Percentiles rank a stretch among this genome's conserved stretches.
Evolutionary conservation across 2,797 vertebrate genomes (phyloP).

Genomic region (Hemitrygon akajei): DNA sequence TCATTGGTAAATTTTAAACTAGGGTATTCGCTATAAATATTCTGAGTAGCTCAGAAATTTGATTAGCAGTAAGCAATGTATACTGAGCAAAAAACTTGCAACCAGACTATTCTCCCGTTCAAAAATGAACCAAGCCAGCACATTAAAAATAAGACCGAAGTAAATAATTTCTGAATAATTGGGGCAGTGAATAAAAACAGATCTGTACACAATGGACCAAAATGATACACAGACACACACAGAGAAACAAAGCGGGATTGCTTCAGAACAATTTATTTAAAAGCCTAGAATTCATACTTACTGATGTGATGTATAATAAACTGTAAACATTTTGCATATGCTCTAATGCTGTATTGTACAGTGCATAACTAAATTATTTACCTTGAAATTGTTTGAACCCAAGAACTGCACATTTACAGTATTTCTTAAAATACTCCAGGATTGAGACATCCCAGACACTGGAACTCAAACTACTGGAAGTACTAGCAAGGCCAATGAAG

Average conservation of each 20-base stretch:
- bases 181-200: neutral
- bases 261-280: slow-evolving; percentile 23
- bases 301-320: neutral
- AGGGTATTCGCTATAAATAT: neutral
- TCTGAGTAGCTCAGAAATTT: neutral
- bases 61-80: neutral
- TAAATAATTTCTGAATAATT: neutral
- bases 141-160: neutral
- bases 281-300: slow-evolving; percentile 16
- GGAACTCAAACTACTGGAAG: neutral
- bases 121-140: neutral
- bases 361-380: neutral
- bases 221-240: neutral
- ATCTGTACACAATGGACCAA: neutral
- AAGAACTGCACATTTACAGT: slow-evolving; percentile 13
- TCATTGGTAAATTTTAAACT: neutral
- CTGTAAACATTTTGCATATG: neutral
- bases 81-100: neutral
- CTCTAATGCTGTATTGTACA: neutral
- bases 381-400: neutral
- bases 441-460: neutral
- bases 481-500: neutral
- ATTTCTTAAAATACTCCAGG: neutral
- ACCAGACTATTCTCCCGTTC: too few species aligned
- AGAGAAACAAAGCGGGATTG: neutral